Percentiles rank a stretch among this genome's conserved stretches.
These are phyloP conservation scores for Nematopogon swammerdamellus DNA, from an alignment of 2,888 invertebrate genomes.

Conservation along the genomic window DNA sequence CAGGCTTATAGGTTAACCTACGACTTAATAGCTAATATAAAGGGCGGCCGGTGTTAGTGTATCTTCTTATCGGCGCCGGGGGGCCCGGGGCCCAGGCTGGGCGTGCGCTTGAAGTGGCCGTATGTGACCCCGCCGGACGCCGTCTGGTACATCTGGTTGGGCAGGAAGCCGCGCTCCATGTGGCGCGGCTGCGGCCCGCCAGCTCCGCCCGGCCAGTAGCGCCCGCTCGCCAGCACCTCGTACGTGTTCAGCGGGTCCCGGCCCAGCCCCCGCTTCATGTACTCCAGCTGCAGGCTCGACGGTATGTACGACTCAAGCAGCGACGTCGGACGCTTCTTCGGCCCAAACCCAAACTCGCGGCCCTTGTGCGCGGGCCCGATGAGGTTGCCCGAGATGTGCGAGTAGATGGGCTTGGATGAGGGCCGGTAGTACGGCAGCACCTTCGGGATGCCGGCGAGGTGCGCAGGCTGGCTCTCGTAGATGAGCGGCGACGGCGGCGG, in stretches of 20 bases:
- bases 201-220: constrained; percentile 21
- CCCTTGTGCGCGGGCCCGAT: constrained; percentile 21
- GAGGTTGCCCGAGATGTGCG: constrained; percentile 19
- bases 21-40: too few species aligned
- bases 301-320: constrained; percentile 60
- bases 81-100: constrained; percentile 24
- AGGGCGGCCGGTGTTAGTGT: too few species aligned
- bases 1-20: too few species aligned
- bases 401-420: constrained; percentile 32
- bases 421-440: constrained; percentile 36
- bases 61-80: too few species aligned
- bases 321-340: constrained; percentile 42
- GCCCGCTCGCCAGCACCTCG: constrained; percentile 35
- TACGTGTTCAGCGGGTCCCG: constrained; percentile 40
- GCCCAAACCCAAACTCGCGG: constrained; percentile 21
- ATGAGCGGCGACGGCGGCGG: constrained; percentile 36
- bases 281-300: constrained; percentile 50
- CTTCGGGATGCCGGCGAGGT: constrained; percentile 38
- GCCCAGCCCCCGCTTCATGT: constrained; percentile 38
- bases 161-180: constrained; percentile 43
- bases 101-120: constrained; percentile 41
- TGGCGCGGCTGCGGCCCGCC: constrained; percentile 21
- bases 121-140: constrained; percentile 38
- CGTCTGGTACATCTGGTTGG: constrained; percentile 49
- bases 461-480: constrained; percentile 28